Base-by-base conservation (phyloP, 2,797 vertebrate genomes). In the Leptatherina wallacei region DNA sequence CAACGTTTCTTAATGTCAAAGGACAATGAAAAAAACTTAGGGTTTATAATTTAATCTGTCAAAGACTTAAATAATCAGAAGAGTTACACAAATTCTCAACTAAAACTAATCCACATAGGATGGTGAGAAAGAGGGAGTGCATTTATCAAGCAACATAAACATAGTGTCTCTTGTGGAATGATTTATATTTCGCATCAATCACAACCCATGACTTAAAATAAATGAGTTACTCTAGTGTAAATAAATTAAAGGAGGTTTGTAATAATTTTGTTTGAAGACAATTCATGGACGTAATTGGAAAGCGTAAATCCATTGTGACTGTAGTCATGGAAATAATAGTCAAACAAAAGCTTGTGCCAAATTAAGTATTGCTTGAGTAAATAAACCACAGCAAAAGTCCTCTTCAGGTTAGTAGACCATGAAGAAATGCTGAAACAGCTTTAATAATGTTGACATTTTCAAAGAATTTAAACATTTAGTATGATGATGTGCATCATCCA, bases 211-310 rank as follows among this genome's bases (percentile, higher is more conserved):
- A 68, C 3, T 54, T 57, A 3, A 71, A 82, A 71, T 64, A 82
- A 86, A 75, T 24, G 0, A 76, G 55, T 40, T 68, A 36, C 14
- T 63, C 49, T 16, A 18, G 22, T 32, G 49, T 75, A 65, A 73
- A 73, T 69, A 32, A 65, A 75, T 80, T 59, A 74, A 65, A 77
- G 29, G 54, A 52, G 55, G 56, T 69, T 58, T 69, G 24, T 71
- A 68, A 69, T 79, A 33, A 40, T 64, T 57, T 62, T 74, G 66
- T 60, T 62, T 61, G 57, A 74, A 73, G 70, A 81, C 76, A 80
- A 84, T 70, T 90, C 64, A 83, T 80, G 84, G 58, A 13, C 73
- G 55, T 87, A 86, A 90, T 90, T 89, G 67, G 77, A 86, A 85
- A 81, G 77, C 33, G 87, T 86, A 71, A 90, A 77, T 51, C 69